Conservation (phyloP, 2,797 vertebrate genomes). For the Takifugu rubripes region DNA sequence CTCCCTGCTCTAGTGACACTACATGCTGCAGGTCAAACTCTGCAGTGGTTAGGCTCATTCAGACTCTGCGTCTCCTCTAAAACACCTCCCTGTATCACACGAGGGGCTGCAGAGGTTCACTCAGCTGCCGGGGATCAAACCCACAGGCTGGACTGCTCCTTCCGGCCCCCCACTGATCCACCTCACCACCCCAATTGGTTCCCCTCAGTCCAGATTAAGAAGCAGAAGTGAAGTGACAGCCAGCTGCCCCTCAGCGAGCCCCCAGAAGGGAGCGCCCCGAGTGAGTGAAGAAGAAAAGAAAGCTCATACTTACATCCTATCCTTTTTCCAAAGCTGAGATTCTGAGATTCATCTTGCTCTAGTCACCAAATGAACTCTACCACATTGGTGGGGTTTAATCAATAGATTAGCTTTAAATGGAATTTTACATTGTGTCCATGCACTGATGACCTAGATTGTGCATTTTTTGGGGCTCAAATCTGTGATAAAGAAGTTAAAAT, state of each 20-base stretch:
- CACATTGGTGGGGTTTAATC: constrained; percentile 99
- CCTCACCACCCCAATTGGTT: not conserved
- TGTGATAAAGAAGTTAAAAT: constrained; percentile 30
- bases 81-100: constrained; percentile 54
- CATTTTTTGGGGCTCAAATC: constrained; percentile 45
- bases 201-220: too few relatives aligned
- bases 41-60: constrained; percentile 82
- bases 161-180: not conserved
- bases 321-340: constrained; percentile 92
- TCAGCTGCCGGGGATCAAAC: constrained; percentile 55
- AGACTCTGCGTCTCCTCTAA: constrained; percentile 70
- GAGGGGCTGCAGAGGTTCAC: constrained; percentile 98
- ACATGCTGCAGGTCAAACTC: constrained; percentile 84
- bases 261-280: constrained; percentile 96
- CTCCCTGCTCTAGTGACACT: constrained; percentile 85
- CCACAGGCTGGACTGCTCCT: not conserved
- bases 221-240: constrained; percentile 26
- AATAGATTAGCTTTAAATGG: constrained; percentile 99
- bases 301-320: constrained; percentile 99
- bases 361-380: constrained; percentile 99
- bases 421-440: constrained; percentile 97
- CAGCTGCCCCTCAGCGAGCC: constrained; percentile 96
- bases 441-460: constrained; percentile 77
- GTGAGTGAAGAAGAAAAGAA: constrained; percentile 91
- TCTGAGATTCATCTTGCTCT: constrained; percentile 99